Conservation (phyloP, 2,113 vertebrate genomes). For the Hipposideros armiger region DNA sequence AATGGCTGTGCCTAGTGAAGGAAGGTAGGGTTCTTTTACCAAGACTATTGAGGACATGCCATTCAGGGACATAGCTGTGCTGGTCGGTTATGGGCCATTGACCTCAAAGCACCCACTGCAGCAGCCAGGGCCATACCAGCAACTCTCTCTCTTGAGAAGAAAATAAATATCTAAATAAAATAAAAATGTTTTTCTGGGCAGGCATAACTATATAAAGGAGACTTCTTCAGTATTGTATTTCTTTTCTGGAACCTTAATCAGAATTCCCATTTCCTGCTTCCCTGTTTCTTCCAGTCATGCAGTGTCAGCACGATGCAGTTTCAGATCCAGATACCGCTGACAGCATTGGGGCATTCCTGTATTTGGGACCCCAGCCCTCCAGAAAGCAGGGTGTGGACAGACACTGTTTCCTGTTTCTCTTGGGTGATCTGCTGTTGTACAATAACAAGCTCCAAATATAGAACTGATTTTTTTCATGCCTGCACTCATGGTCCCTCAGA, state of each 20-base stretch:
- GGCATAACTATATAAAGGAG: neutral
- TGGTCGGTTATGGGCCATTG: fast-evolving
- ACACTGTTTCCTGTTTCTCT: neutral
- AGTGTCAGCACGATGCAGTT: neutral
- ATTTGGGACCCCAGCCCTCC: neutral
- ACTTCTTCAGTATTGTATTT: neutral
- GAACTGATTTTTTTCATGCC: neutral
- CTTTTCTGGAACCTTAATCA: neutral
- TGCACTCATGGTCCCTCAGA: neutral
- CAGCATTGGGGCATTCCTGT: neutral
- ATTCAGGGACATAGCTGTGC: neutral
- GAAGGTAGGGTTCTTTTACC: neutral
- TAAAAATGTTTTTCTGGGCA: neutral
- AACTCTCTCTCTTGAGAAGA: neutral
- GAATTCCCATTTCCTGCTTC: neutral
- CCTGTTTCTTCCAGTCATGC: neutral
- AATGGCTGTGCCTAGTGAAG: neutral
- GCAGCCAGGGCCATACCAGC: neutral
- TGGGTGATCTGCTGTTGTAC: fast-evolving
- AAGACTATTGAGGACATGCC: fast-evolving
- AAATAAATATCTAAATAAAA: neutral
- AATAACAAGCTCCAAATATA: neutral
- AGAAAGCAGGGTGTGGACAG: neutral
- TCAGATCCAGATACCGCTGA: neutral
- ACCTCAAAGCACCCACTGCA: fast-evolving